Base-by-base conservation (phyloP, 2,888 invertebrate genomes). In the Plutella xylostella region DNA sequence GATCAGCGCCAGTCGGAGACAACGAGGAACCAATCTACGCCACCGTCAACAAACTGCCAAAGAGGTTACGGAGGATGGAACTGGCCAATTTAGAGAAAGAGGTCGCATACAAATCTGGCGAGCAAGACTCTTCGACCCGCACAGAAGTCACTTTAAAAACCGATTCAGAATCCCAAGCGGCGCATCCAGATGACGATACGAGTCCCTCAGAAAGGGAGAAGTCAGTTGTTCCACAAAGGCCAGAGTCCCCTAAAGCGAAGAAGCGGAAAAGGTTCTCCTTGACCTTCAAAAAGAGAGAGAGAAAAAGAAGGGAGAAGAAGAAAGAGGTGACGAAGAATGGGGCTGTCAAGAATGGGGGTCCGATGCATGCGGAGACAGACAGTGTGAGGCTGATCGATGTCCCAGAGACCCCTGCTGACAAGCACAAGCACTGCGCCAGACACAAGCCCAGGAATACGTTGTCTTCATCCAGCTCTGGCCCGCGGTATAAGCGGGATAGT, bases 401-500 rank as follows among this genome's bases (percentile, higher is more conserved):
- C 20, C 28, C 41, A 3, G 78, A 76, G 43, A 65, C 62, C 15
- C 69, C 65, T 22, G 72, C 70, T 17, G 56, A 51, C 33, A 79
- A 79, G 56, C 70, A 61, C 46, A 75, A 74, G 53, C 73, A 67
- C 48, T 78, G 82, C 57, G 68, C 60, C 45, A 60, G 77, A 39
- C 77, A 80, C 38, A 63, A 65, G 31, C 72, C 78, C 37, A 59
- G 82, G 53, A 78, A 75, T 54, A 77, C 79, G 7, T 50, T 76
- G 64, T 76, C 82, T 3, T 77, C 82, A 0, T 72, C 79, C 15
- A 78, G 78, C 57, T 77, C 80, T 48, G 77, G 82, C 68, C 79
- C 82, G 73, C 78, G 83, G 31, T 82, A 78, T 57, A 82, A 82
- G 72, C 79, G 82, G 72, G 85, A 85, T 58, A 85, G 85, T 55